Percentiles rank a stretch among this genome's conserved stretches.
Conservation (phyloP, 2,888 invertebrate species). For the Archips xylosteana region DNA sequence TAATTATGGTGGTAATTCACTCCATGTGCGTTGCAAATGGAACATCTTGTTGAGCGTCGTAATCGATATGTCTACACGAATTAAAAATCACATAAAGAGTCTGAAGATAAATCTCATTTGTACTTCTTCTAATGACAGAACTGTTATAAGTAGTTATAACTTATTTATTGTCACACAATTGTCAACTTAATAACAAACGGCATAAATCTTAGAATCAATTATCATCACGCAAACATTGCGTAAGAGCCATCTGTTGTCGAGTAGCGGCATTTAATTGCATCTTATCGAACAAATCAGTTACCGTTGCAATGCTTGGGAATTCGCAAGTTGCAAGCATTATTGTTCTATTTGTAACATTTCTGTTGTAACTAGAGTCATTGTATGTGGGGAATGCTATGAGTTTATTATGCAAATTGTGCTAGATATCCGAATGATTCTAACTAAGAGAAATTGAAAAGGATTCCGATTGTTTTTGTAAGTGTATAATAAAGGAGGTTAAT, state of each 20-base stretch:
- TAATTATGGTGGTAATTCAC: no score
- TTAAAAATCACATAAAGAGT: no score
- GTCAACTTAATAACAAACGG: slow-evolving; percentile 10
- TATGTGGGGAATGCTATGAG: slow-evolving; percentile 19
- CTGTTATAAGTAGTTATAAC: no score
- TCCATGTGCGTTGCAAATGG: no score
- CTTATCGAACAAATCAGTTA: slow-evolving; percentile 51
- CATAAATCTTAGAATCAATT: slow-evolving; percentile 33
- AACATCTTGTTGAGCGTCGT: no score
- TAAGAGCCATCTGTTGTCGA: slow-evolving; percentile 58
- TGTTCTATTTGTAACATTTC: slow-evolving; percentile 30
- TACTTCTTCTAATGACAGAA: no score
- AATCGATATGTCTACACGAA: no score
- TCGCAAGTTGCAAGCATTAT: slow-evolving; percentile 35
- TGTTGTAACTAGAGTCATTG: slow-evolving; percentile 36
- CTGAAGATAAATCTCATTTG: no score
- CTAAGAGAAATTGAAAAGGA: background rate
- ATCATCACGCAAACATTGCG: slow-evolving; percentile 48
- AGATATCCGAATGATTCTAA: background rate
- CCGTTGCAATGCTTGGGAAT: slow-evolving; percentile 47
- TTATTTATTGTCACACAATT: background rate
- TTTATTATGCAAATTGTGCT: slow-evolving; percentile 18
- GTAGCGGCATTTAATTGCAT: slow-evolving; percentile 57
- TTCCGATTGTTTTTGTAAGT: background rate
- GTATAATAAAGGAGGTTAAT: background rate